Evolutionary conservation across 1,140 invertebrate genomes (phyloP).

Genomic region (Bradysia coprophila): DNA sequence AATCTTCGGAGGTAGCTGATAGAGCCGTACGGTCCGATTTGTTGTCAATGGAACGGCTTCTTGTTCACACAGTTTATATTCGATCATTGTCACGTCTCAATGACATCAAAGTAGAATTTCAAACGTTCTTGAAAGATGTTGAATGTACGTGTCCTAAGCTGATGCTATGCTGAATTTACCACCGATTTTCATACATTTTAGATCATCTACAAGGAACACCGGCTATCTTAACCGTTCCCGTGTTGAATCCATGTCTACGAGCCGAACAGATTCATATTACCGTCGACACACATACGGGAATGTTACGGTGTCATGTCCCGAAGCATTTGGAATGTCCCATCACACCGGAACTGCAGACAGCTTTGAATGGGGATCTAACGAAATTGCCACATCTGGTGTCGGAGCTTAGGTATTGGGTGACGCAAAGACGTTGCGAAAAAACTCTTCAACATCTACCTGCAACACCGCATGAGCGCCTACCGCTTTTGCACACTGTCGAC

Average conservation of each 20-base stretch:
- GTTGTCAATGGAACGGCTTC: constrained; percentile 80
- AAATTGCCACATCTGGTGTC: constrained; percentile 48
- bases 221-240: constrained; percentile 73
- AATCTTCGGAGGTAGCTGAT: constrained; percentile 48
- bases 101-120: constrained; percentile 66
- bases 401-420: constrained; percentile 72
- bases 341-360: constrained; percentile 61
- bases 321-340: constrained; percentile 64
- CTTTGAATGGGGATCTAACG: constrained; percentile 57
- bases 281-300: constrained; percentile 87
- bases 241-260: constrained; percentile 71
- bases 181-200: constrained; percentile 18
- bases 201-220: constrained; percentile 62
- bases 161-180: not conserved
- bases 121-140: constrained; percentile 49
- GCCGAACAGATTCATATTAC: constrained; percentile 83
- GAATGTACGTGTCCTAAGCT: constrained; percentile 36
- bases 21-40: constrained; percentile 68
- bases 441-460: constrained; percentile 86
- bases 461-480: constrained; percentile 64
- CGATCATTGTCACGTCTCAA: constrained; percentile 62
- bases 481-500: constrained; percentile 55
- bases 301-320: constrained; percentile 75
- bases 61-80: constrained; percentile 96
- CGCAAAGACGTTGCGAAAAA: constrained; percentile 79